Evolutionary conservation across 2,797 vertebrate genomes (phyloP), one percentile per base, ranked within the genome.

Genomic region (Cirrhinus mrigala): DNA sequence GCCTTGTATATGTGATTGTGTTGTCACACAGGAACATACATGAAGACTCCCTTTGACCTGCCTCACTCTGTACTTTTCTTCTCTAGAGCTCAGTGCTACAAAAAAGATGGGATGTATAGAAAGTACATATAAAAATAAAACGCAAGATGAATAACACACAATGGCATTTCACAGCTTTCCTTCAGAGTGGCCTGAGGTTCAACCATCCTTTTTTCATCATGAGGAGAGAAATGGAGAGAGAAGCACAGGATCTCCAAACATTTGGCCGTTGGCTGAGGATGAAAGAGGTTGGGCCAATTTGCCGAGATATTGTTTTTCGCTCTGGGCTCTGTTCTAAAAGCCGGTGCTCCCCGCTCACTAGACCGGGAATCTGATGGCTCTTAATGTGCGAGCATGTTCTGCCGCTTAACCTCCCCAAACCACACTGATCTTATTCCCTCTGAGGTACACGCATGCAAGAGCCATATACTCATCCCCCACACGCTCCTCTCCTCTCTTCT

Each of bases 381-480:
- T 92, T 93, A 95, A 94, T 93, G 92, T 93, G 93, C 27, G 90
- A 95, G 93, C 94, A 93, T 95, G 94, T 93, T 94, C 90, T 92
- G 92, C 89, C 87, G 75, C 90, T 95, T 93, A 94, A 94, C 93
- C 93, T 90, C 88, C 77, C 33, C 3, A 87, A 94, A 93, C 93
- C 93, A 88, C 90, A 84, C 27, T 3, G 82, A 73, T 83, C 81
- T 24, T 66, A 81, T 74, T 83, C 77, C 70, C 66, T 80, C 79
- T 81, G 81, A 78, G 84, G 84, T 83, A 83, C 73, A 85, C 27
- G 89, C 75, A 83, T 87, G 71, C 85, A 76, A 88, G 85, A 85
- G 64, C 86, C 78, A 69, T 87, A 90, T 79, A 85, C 89, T 89
- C 92, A 87, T 91, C 85, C 88, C 83, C 80, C 37, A 73, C 83